Conservation (phyloP, 2,113 vertebrate genomes). For the Recurvirostra avosetta region DNA sequence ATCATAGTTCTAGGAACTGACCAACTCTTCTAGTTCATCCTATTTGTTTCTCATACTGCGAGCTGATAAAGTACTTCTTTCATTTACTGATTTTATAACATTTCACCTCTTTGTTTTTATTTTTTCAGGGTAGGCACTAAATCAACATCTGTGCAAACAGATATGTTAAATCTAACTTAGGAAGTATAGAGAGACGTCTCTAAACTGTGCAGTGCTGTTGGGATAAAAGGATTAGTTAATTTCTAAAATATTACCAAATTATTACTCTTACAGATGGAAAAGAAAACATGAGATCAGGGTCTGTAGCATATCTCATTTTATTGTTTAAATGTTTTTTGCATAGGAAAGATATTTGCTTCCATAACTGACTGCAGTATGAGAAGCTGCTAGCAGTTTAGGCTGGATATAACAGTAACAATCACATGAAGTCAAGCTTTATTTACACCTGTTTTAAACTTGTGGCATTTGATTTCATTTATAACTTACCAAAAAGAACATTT, state of each 20-base stretch:
- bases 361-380: slow-evolving; percentile 99
- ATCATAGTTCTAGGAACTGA: too few species aligned
- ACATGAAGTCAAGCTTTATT: slow-evolving; percentile 98
- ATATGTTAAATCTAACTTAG: not conserved
- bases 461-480: slow-evolving; percentile 72
- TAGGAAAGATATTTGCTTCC: slow-evolving; percentile 99
- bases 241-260: slow-evolving; percentile 12
- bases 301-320: slow-evolving; percentile 99
- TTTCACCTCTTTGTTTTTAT: too few species aligned
- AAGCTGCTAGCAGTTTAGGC: slow-evolving; percentile 98
- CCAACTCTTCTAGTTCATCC: too few species aligned
- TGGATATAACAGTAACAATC: slow-evolving; percentile 97
- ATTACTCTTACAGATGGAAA: not conserved
- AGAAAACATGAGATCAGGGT: slow-evolving; percentile 61
- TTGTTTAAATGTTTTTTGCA: slow-evolving; percentile 99
- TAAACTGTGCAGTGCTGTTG: not conserved
- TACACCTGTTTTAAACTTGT: slow-evolving; percentile 98
- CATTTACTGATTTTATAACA: too few species aligned
- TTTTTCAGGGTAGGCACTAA: too few species aligned
- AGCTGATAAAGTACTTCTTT: too few species aligned
- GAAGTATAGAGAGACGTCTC: not conserved
- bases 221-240: not conserved
- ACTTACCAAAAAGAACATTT: slow-evolving; percentile 65
- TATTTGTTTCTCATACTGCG: too few species aligned
- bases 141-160: not conserved